A percentile compares a stretch with the other conserved stretches of the same genome.
Evolutionary conservation across 1,140 invertebrate genomes (phyloP).

Genomic region (Drosophila lacteicornis): DNA sequence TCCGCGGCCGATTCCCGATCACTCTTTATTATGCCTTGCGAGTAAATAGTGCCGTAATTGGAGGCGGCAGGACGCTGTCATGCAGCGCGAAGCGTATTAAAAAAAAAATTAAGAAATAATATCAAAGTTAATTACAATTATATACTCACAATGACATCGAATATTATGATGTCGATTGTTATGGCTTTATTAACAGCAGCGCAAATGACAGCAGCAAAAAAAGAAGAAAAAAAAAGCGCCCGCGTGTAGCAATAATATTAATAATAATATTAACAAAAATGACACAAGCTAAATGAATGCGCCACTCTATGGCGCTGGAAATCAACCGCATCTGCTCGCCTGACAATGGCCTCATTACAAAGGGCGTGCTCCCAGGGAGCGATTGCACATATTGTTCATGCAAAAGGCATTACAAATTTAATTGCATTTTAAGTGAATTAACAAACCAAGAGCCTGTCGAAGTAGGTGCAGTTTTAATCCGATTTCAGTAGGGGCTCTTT

Average conservation of each 20-base stretch:
- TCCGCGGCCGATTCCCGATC: conserved; percentile 3
- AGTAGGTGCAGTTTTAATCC: conserved; percentile 23
- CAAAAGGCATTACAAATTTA: conserved; percentile 41
- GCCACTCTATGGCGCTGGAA: conserved; percentile 17
- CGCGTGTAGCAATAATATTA: conserved; percentile 35
- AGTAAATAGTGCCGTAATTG: conserved; percentile 33
- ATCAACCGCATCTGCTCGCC: conserved; percentile 38
- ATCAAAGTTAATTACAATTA: conserved; percentile 66
- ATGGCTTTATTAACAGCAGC: conserved; percentile 62
- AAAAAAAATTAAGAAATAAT: conserved; percentile 60
- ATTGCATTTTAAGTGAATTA: conserved; percentile 46
- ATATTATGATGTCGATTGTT: conserved; percentile 69
- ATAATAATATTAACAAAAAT: conserved; percentile 55
- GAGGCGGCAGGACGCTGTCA: background rate
- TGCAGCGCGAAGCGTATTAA: background rate
- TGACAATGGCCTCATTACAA: conserved; percentile 52
- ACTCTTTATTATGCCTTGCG: conserved; percentile 23
- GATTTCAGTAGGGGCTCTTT: conserved; percentile 11
- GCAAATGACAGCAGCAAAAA: conserved; percentile 6
- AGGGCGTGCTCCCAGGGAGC: background rate
- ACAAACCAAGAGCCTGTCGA: conserved; percentile 6
- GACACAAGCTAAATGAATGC: conserved; percentile 38
- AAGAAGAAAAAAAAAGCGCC: background rate
- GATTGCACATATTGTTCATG: conserved; percentile 38
- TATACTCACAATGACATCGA: conserved; percentile 64